Evolutionary conservation across 1,140 invertebrate species (phyloP), one percentile per base, ranked within the genome.

Genomic region (Wasmannia auropunctata): DNA sequence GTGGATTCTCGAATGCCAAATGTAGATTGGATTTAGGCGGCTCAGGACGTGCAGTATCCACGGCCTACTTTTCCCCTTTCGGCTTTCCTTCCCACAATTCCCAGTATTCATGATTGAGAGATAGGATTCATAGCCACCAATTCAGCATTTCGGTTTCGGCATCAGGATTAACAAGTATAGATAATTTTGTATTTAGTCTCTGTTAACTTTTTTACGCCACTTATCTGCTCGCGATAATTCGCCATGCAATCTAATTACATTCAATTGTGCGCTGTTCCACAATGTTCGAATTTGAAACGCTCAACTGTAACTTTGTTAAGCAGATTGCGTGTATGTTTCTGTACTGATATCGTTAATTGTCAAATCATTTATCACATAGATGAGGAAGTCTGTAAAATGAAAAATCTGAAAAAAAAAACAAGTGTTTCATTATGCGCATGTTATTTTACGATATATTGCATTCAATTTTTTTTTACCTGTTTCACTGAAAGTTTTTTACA

Each of bases 1-100:
- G 51, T 81, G 81, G 86, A 91, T 91, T 79, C 40, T 67, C 62
- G 31, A 75, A 75, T 37, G 19, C 7, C 16, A 34, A 40, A 56
- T 72, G 89, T 89, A 81, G 54, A 88, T 88, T 87, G 65, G 76
- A 46, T 88, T 88, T 86, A 89, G 79, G 34, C 87, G 34, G 69
- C 60, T 88, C 81, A 81, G 16, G 22, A 49, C 72, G 46, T 46
- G 49, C 51, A 60, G 62, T 81, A 62, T 16, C 43, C 25, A 31
- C 34, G 25, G 37, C 34, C 65, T 81, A 81, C 77, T 70, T 80
- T 80, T 37, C n/a, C 34, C 14, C 22, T n/a, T 2, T 56, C 34
- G 16, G 10, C 10, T 8, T 22, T 37, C 3, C 16, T 22, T 14
- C 3, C 16, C 11, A 34, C 34, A 56, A 56, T 72, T 81, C 8